Evolutionary conservation across 2,888 invertebrate species (phyloP), one percentile per base, ranked within the genome.

Genomic region (Tachystola acroxantha): DNA sequence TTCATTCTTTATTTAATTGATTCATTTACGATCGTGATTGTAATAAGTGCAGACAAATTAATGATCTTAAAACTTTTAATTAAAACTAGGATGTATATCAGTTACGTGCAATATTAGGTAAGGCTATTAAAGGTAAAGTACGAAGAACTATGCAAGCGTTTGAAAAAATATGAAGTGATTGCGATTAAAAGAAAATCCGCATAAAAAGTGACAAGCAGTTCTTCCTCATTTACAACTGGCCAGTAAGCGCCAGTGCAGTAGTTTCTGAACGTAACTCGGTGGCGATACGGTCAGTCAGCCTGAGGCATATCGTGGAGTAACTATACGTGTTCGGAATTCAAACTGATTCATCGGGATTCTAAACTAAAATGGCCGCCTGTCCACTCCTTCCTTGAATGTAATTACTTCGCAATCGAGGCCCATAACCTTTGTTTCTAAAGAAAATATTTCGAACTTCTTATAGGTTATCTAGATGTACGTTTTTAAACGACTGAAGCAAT

Each of bases 291-390:
- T 62, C 58, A 53, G 46, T 52, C 54, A 46, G 26, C 26, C 50
- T 48, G 55, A 56, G 45, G 42, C 39, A 16, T 39, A n/a, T 32
- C 36, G 37, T 32, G 34, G 27, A 39, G 48, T 65, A n/a, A n/a
- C n/a, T n/a, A n/a, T n/a, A 77, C 82, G 82, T 81, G 81, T 64
- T 65, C 53, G 47, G 76, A 75, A 71, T 76, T 57, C 53, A 61
- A 68, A 81, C 63, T 70, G 72, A 73, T 62, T 77, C 76, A 78
- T 78, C 68, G 50, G 56, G 62, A 77, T 68, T 73, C 61, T 40
- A 39, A 39, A 38, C 55, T 55, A 81, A 77, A 54, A 78, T 76
- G 77, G 80, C 72, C 46, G 65, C 52, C 55, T 58, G 57, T 25
- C 10, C 27, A 48, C 43, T 43, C 36, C 40, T 49, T 53, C 53